Conservation (phyloP, 2,113 vertebrate genomes). For the Leptobrachium ailaonicum region DNA sequence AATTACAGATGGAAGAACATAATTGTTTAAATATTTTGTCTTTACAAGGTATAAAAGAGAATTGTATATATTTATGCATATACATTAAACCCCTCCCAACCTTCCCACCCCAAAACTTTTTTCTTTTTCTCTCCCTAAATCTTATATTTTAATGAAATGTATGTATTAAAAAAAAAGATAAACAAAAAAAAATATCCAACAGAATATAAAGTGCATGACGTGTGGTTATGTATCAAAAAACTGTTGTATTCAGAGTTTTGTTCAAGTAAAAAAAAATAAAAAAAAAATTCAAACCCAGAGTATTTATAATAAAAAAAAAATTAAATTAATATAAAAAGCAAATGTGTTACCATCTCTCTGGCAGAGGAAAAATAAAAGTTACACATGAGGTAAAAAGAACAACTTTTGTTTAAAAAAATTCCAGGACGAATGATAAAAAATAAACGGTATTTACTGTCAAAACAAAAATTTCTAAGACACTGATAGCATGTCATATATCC, state of each 20-base stretch:
- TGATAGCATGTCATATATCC: conserved; percentile 29
- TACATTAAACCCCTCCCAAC: conserved; percentile 11
- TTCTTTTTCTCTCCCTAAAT: conserved; percentile 26
- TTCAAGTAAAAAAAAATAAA: conserved; percentile 45
- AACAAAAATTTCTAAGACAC: conserved; percentile 21
- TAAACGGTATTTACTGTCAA: not conserved
- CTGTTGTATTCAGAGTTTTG: conserved; percentile 31
- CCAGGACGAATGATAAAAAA: not conserved
- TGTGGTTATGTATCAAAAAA: conserved; percentile 34
- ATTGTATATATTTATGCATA: conserved; percentile 39
- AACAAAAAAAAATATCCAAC: conserved; percentile 8
- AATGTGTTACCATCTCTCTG: not conserved
- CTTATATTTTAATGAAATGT: conserved; percentile 41
- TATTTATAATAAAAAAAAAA: conserved; percentile 14
- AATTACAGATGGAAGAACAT: conserved; percentile 33
- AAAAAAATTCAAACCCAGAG: conserved; percentile 16
- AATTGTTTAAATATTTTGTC: conserved; percentile 22
- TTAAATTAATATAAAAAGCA: not conserved
- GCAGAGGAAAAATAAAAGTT: not conserved
- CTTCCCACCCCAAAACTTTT: conserved; percentile 2
- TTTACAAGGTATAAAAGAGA: conserved; percentile 16
- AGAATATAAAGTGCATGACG: conserved; percentile 47
- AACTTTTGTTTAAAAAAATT: not conserved
- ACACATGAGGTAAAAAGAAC: conserved; percentile 30
- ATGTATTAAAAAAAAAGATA: conserved; percentile 24